Evolutionary conservation across 2,888 invertebrate species (phyloP).

Genomic region (Gasteruption jaculator): DNA sequence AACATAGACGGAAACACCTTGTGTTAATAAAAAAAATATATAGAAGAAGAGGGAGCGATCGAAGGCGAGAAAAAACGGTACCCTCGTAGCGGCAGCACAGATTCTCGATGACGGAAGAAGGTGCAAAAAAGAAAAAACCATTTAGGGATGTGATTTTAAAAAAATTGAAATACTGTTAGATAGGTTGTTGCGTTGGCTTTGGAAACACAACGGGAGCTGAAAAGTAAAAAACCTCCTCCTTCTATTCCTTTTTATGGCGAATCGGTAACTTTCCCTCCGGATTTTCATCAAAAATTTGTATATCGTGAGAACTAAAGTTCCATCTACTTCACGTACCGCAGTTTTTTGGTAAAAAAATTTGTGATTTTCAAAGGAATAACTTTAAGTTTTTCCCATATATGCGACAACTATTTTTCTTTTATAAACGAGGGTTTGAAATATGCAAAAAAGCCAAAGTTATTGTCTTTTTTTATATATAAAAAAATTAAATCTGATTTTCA

Average conservation of each 20-base stretch:
- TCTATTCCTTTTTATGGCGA: conserved; percentile 9
- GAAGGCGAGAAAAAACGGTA: conserved; percentile 38
- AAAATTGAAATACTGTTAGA: conserved; percentile 45
- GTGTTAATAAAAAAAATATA: conserved; percentile 28
- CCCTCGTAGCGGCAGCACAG: conserved; percentile 48
- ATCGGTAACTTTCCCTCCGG: conserved; percentile 22
- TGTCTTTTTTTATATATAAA: too few relatives aligned
- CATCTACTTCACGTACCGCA: too few relatives aligned
- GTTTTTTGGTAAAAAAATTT: too few relatives aligned
- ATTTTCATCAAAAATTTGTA: too few relatives aligned
- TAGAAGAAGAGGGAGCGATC: conserved; percentile 15
- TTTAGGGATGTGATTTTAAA: conserved; percentile 29
- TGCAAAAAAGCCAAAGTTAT: too few relatives aligned
- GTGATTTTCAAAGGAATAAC: too few relatives aligned
- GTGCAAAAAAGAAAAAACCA: conserved; percentile 25
- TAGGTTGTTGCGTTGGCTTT: conserved; percentile 32
- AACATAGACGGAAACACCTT: conserved; percentile 43
- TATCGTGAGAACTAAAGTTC: too few relatives aligned
- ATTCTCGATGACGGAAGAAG: conserved; percentile 40
- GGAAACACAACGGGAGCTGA: conserved; percentile 21
- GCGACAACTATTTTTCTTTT: too few relatives aligned
- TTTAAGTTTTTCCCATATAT: too few relatives aligned
- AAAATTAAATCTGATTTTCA: too few relatives aligned
- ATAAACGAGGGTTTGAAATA: too few relatives aligned
- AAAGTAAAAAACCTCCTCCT: too few relatives aligned